A percentile compares a stretch with the other conserved stretches of the same genome.
These are phyloP conservation scores for Halcyon senegalensis DNA, from an alignment of 2,113 vertebrate species.

Conservation along the genomic window DNA sequence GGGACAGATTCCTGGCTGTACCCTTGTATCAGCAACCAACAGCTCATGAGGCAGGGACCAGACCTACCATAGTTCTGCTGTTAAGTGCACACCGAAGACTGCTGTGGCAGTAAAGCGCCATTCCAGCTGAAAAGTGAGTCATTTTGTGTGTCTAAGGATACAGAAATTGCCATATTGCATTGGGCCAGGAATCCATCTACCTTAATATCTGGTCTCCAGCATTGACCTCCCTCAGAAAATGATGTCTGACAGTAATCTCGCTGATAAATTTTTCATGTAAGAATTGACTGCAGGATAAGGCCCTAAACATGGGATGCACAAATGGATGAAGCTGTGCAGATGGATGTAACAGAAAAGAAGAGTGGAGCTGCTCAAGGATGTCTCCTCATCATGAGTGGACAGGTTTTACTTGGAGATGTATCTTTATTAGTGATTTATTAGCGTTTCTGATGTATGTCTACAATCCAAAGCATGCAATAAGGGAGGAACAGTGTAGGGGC, in stretches of 20 bases:
- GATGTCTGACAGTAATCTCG: constrained; percentile 10
- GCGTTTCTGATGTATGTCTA: accelerated
- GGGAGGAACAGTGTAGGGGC: neutral
- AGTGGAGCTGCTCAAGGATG: neutral
- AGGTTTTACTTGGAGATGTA: neutral
- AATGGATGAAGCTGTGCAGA: neutral
- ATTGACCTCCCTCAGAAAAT: constrained; percentile 17
- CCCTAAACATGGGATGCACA: neutral
- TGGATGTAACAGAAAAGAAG: neutral
- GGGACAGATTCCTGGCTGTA: neutral
- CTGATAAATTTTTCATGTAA: constrained; percentile 32
- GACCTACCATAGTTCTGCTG: neutral
- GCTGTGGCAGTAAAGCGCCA: neutral
- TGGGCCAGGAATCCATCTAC: neutral
- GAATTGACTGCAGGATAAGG: neutral
- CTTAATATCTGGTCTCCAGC: neutral
- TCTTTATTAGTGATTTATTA: neutral
- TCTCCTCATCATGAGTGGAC: neutral
- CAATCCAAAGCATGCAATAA: neutral
- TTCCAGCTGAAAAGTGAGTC: neutral
- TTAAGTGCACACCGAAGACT: neutral
- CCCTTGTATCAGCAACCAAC: neutral
- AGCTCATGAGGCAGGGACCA: neutral
- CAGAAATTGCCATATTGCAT: neutral
- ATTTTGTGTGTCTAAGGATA: neutral